These are phyloP conservation scores for Cataglyphis albicans DNA, from an alignment of 2,888 invertebrate species.

Conservation along the genomic window DNA sequence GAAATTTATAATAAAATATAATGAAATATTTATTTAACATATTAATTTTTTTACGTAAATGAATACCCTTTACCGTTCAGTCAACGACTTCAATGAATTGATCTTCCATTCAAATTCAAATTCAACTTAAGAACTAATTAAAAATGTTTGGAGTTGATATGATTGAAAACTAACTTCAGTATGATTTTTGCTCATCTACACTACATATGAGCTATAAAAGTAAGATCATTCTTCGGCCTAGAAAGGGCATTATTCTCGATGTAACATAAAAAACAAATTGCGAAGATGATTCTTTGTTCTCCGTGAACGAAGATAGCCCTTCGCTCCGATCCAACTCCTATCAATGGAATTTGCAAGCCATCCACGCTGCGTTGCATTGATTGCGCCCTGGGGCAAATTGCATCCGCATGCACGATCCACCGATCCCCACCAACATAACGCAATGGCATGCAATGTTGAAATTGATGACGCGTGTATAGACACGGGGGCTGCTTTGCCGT, in stretches of 20 bases:
- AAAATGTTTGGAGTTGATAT: no score
- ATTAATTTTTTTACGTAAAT: no score
- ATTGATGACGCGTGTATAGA: slow-evolving; percentile 63
- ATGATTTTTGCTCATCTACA: no score
- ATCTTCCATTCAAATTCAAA: no score
- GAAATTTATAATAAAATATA: no score
- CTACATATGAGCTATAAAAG: no score
- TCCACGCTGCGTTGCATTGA: slow-evolving; percentile 66
- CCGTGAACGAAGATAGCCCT: not conserved
- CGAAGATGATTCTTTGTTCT: slow-evolving; percentile 15
- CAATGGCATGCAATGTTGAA: slow-evolving; percentile 61
- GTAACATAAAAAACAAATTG: slow-evolving; percentile 3
- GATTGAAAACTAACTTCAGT: no score
- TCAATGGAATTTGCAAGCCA: slow-evolving; percentile 68
- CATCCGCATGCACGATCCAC: slow-evolving; percentile 59
- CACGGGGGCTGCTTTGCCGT: slow-evolving; percentile 10
- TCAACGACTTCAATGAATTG: no score
- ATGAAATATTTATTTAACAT: no score
- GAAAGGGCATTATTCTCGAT: not conserved
- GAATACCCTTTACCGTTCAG: no score
- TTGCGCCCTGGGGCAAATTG: slow-evolving; percentile 71
- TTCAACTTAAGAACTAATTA: no score
- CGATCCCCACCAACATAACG: slow-evolving; percentile 53
- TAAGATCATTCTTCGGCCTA: no score
- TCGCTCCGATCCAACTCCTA: slow-evolving; percentile 21